phyloP scores from a whole-genome alignment of 2,113 vertebrate genomes.

The Macheiramphus alcinus region DNA sequence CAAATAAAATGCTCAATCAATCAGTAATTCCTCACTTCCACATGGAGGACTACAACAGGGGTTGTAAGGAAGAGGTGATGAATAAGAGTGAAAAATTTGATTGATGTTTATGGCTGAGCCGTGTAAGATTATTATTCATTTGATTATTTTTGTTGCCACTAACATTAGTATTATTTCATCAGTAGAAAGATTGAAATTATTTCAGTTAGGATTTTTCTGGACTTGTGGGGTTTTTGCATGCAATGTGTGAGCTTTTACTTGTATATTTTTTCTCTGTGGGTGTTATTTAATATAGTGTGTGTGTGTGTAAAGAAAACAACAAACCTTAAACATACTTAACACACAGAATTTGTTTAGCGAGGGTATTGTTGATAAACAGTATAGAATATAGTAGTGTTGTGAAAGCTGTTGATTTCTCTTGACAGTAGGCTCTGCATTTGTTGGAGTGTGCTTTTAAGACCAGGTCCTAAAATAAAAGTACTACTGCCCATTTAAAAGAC shows the following conservation, averaged over 20 bases:
- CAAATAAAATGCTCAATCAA: neutral
- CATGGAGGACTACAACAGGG: neutral
- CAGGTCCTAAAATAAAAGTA: neutral
- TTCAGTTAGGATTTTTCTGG: neutral
- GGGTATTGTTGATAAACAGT: neutral
- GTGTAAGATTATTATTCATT: neutral
- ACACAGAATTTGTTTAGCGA: neutral
- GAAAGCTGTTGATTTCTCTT: neutral
- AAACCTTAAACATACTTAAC: neutral
- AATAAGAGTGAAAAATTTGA: neutral
- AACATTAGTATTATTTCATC: neutral
- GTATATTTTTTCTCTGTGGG: neutral
- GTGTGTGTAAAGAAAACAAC: neutral
- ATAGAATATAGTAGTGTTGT: neutral
- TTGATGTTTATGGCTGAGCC: neutral
- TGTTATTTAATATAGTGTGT: neutral
- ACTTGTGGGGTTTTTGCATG: neutral
- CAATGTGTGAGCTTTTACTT: neutral
- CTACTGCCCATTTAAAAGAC: neutral
- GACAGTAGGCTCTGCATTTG: neutral
- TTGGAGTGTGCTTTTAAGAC: neutral
- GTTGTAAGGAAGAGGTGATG: neutral
- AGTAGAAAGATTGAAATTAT: neutral
- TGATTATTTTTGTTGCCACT: neutral
- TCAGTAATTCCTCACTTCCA: neutral